Base-by-base conservation (phyloP, 2,797 vertebrate genomes). In the Pygocentrus nattereri region DNA sequence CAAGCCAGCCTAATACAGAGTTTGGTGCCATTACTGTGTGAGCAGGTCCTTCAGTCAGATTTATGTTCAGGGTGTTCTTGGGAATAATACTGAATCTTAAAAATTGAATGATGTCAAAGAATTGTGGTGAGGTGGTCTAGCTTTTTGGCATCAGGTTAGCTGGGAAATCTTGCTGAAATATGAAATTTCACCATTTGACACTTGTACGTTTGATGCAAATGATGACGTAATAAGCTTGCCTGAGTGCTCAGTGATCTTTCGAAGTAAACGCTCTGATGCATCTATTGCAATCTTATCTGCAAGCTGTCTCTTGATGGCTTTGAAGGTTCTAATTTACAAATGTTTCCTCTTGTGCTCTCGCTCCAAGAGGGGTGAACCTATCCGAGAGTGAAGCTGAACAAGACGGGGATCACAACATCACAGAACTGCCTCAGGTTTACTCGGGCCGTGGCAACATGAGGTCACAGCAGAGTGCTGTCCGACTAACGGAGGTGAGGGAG, bases 381-480 rank as follows among this genome's bases (percentile, higher is more conserved):
- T 99, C 97, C 0, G 97, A 98, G 82, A 99, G 97, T 0, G 97
- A 99, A 87, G 97, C 95, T 0, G 97, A 99, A 82, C 97, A 95
- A 0, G 97, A 99, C 0, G 97, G 96, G 0, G 96, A 97, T 2
- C 95, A 99, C 90, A 98, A 97, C 50, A 94, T 96, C 10, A 96
- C 96, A 0, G 97, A 98, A 81, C 93, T 99, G 52, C 97, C 97
- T 0, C 97, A 99, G 90, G 92, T 90, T 0, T 95, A 94, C 5
- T 94, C 97, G 0, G 97, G 97, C n/a, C 93, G 97, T 0, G 97
- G 97, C 56, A 99, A 99, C 91, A 96, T 97, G 95, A 92, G 89
- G 0, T 92, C 95, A 0, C 94, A 98, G 75, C 97, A 99, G 91
- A 99, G 97, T 0, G 97, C 97, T 0, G 94, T 99, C 73, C 93